These are phyloP conservation scores for Phrynocephalus vlangalii DNA, from an alignment of 2,797 vertebrate genomes.

Conservation along the genomic window DNA sequence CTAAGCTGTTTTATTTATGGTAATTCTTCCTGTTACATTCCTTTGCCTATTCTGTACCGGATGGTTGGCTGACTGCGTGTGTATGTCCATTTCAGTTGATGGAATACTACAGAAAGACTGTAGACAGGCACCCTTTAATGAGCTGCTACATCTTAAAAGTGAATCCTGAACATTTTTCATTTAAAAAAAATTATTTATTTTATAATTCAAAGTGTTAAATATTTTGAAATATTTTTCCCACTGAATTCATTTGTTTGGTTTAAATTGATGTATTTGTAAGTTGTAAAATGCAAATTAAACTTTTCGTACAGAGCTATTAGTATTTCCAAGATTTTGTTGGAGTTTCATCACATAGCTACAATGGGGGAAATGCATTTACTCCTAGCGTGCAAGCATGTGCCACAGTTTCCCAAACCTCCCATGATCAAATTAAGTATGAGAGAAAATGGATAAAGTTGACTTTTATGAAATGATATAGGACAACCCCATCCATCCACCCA, in stretches of 20 bases:
- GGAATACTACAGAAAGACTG: constrained; percentile 58
- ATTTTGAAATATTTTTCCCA: constrained; percentile 63
- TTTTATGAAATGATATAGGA: neutral
- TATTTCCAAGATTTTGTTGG: constrained; percentile 57
- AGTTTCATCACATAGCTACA: constrained; percentile 35
- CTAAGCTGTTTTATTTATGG: constrained; percentile 74
- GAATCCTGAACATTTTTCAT: constrained; percentile 58
- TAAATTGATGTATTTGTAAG: constrained; percentile 57
- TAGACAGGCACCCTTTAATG: constrained; percentile 47
- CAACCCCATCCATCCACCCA: no score
- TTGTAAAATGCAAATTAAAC: constrained; percentile 65
- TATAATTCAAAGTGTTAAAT: constrained; percentile 64
- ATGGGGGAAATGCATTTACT: neutral
- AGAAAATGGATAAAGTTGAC: neutral
- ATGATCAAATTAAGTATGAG: neutral
- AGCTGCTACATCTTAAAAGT: constrained; percentile 46
- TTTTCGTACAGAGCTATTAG: constrained; percentile 64
- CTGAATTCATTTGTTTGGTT: constrained; percentile 60
- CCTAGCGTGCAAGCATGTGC: constrained; percentile 10
- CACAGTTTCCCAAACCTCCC: constrained; percentile 15
- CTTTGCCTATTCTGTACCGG: constrained; percentile 53
- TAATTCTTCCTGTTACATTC: constrained; percentile 48
- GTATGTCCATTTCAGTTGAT: constrained; percentile 69
- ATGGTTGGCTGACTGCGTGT: constrained; percentile 51
- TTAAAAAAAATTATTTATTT: constrained; percentile 69